phyloP scores from a whole-genome alignment of 2,888 invertebrate genomes.

The Cerastis leucographa region DNA sequence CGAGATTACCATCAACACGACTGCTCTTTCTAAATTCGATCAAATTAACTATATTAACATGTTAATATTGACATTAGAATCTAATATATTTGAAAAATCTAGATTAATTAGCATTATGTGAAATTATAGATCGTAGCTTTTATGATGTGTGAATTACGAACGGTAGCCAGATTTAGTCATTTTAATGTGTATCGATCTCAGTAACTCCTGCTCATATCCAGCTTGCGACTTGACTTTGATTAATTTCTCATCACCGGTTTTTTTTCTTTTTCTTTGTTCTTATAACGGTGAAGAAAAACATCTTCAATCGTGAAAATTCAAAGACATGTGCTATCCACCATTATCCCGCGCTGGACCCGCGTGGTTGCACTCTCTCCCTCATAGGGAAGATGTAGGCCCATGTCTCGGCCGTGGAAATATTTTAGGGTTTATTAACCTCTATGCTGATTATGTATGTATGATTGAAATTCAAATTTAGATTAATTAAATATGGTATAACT shows the following conservation, averaged over 20 bases:
- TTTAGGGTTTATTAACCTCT: neutral
- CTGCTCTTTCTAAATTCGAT: constrained; percentile 33
- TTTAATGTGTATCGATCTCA: too few relatives aligned
- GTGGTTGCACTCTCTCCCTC: neutral
- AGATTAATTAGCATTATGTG: constrained; percentile 1
- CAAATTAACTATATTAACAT: constrained; percentile 6
- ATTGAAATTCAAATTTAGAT: constrained; percentile 14
- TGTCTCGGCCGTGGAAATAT: neutral
- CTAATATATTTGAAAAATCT: neutral
- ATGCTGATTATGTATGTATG: neutral
- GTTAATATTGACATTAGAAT: constrained; percentile 45
- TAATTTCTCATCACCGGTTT: neutral
- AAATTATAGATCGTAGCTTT: neutral
- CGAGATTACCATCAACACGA: constrained; percentile 8
- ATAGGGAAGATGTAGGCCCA: neutral
- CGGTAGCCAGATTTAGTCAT: neutral
- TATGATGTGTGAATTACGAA: neutral
- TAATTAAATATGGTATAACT: too few relatives aligned
- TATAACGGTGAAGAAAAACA: neutral
- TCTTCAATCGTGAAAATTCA: neutral
- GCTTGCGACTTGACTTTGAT: neutral
- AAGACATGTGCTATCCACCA: neutral
- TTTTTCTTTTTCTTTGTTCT: too few relatives aligned
- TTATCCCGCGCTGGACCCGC: neutral
- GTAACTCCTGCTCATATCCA: neutral